Conservation (phyloP, 2,113 vertebrate genomes). For the Carassius gibelio region DNA sequence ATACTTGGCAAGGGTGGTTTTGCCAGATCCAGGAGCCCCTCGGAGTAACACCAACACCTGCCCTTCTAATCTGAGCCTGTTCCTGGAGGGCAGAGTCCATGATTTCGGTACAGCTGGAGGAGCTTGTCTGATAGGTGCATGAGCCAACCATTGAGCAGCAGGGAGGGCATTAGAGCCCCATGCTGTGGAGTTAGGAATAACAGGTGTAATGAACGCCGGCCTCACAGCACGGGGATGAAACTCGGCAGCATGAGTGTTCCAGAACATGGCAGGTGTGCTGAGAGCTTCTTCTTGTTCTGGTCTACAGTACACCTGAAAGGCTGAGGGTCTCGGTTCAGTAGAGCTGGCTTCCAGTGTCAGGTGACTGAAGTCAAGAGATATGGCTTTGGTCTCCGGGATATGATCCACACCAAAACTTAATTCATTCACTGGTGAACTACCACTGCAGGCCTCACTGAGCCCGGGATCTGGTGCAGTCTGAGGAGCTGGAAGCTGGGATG, state of each 20-base stretch:
- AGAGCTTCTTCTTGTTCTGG: conserved; percentile 49
- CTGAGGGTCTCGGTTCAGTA: conserved; percentile 63
- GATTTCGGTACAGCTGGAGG: conserved; percentile 72
- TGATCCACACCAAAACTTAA: conserved; percentile 49
- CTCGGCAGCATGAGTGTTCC: conserved; percentile 81
- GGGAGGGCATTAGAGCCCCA: conserved; percentile 69
- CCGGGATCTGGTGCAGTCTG: not conserved
- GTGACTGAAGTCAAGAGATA: conserved; percentile 67
- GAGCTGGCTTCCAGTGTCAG: conserved; percentile 45
- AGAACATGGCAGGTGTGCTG: conserved; percentile 61
- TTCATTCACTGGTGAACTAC: conserved; percentile 46
- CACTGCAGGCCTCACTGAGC: not conserved
- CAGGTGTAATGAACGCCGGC: conserved; percentile 83
- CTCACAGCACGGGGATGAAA: conserved; percentile 73
- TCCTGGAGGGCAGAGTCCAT: conserved; percentile 73
- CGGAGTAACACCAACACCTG: conserved; percentile 89
- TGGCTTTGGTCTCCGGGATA: not conserved
- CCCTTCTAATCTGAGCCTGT: conserved; percentile 78
- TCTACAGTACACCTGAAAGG: conserved; percentile 76
- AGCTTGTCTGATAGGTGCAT: conserved; percentile 59
- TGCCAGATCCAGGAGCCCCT: conserved; percentile 92
- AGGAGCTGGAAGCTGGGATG: conserved; percentile 16
- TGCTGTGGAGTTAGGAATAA: conserved; percentile 65
- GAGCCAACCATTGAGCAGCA: conserved; percentile 60
- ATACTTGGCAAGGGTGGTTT: conserved; percentile 92